Evolutionary conservation across 2,888 invertebrate species (phyloP), one percentile per base, ranked within the genome.

Genomic region (Zaprionus obscuricornis): DNA sequence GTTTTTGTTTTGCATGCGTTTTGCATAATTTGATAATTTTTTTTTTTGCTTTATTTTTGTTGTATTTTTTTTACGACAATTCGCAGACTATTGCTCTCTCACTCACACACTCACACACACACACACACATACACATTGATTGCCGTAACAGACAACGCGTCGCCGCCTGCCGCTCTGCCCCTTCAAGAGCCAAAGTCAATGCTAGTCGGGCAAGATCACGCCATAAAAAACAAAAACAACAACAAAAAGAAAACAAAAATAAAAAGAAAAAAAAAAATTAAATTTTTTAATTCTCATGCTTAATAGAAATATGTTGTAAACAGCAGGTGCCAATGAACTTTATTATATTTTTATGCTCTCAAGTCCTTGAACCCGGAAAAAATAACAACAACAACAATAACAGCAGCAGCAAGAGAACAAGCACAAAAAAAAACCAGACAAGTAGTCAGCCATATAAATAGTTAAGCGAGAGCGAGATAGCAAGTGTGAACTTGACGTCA

Each of bases 251-350:
- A 29, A 1, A 49, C 17, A 40, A 37, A 20, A 60, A 37, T 8
- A 56, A 47, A 33, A 36, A 57, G 6, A 50, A 50, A 4, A 64
- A 46, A 10, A 49, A 58, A 31, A 45, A 60, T 29, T n/a, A n/a
- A 42, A 50, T 43, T 56, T 64, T 52, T 39, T 58, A 43, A 70
- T 69, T 52, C 70, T 52, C 46, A 51, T 55, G 37, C 43, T 66
- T 68, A 65, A 71, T 77, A 64, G 74, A 71, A 71, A 71, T 77
- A n/a, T n/a, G n/a, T n/a, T n/a, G 62, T 84, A 68, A 84, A 74
- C 82, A n/a, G n/a, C n/a, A 76, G 68, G 72, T 82, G 85, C 82
- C 78, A 79, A 84, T 81, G 77, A 77, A 77, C 77, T 84, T 73
- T 66, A 69, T 59, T 72, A 66, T 65, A 58, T 68, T 60, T 74